Percentiles rank a stretch among this genome's conserved stretches.
phyloP scores from a whole-genome alignment of 2,888 invertebrate genomes.

The Caenorhabditis becei region DNA sequence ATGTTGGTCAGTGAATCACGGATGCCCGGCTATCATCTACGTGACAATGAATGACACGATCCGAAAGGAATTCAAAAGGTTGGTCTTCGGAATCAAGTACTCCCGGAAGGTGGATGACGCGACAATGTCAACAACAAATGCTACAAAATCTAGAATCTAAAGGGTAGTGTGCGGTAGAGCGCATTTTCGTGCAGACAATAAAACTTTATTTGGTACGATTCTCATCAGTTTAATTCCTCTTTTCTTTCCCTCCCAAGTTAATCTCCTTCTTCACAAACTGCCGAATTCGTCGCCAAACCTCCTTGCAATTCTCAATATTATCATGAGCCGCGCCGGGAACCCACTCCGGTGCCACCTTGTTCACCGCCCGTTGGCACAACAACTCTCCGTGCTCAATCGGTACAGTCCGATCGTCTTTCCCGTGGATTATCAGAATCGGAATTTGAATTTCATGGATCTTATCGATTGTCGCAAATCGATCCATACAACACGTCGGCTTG shows the following conservation, averaged over 20 bases:
- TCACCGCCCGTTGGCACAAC: conserved; percentile 56
- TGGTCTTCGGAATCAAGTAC: conserved; percentile 2
- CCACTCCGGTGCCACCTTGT: conserved; percentile 68
- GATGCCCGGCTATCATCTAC: conserved; percentile 46
- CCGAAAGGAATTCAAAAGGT: conserved; percentile 33
- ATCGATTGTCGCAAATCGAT: conserved; percentile 67
- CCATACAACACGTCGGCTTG: conserved; percentile 59
- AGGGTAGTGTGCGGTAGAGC: neutral
- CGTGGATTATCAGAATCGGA: conserved; percentile 74
- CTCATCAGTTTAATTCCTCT: no score
- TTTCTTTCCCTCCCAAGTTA: neutral
- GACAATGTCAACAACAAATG: neutral
- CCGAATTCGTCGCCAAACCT: conserved; percentile 71
- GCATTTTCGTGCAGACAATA: no score
- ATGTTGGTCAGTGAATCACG: conserved; percentile 46
- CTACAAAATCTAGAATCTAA: neutral
- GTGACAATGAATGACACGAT: conserved; percentile 50
- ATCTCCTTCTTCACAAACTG: conserved; percentile 66
- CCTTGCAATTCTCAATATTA: conserved; percentile 70
- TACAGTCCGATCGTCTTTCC: conserved; percentile 70
- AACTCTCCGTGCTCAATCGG: conserved; percentile 71
- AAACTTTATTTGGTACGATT: no score
- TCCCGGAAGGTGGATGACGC: conserved; percentile 15
- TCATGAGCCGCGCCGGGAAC: conserved; percentile 68
- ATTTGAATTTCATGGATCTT: conserved; percentile 69